Evolutionary conservation across 2,888 invertebrate genomes (phyloP).

Genomic region (Melolontha melolontha): DNA sequence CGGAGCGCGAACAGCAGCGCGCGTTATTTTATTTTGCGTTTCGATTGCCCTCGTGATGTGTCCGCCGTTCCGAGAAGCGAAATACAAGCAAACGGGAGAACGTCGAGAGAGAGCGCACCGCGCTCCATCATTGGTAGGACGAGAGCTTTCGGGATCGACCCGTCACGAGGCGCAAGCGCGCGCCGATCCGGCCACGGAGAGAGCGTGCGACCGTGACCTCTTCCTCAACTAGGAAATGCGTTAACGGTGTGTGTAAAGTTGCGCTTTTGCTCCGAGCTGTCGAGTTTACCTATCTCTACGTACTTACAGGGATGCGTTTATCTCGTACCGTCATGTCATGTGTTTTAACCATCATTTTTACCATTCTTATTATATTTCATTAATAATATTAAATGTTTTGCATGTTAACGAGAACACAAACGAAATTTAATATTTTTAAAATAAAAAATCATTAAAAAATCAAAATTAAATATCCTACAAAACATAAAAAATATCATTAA

Average conservation of each 20-base stretch:
- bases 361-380: too few species aligned
- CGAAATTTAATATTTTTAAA: too few species aligned
- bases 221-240: conserved; percentile 62
- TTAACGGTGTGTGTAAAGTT: conserved; percentile 50
- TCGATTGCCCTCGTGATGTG: too few species aligned
- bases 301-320: too few species aligned
- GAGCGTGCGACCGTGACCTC: conserved; percentile 50
- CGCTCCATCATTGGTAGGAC: conserved; percentile 18
- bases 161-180: conserved; percentile 2
- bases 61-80: conserved; percentile 19
- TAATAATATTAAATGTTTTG: too few species aligned
- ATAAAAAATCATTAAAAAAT: too few species aligned
- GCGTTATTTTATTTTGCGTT: neutral
- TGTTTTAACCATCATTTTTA: too few species aligned
- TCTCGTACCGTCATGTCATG: too few species aligned
- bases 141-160: conserved; percentile 37
- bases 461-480: too few species aligned
- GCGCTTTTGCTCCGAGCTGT: conserved; percentile 28
- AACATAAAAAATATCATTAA: too few species aligned
- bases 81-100: conserved; percentile 13
- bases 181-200: conserved; percentile 21
- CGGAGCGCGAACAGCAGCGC: conserved; percentile 4
- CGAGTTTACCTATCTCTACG: neutral
- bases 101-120: neutral
- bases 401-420: too few species aligned